phyloP scores from a whole-genome alignment of 2,888 invertebrate genomes.

The Amiota mariae region DNA sequence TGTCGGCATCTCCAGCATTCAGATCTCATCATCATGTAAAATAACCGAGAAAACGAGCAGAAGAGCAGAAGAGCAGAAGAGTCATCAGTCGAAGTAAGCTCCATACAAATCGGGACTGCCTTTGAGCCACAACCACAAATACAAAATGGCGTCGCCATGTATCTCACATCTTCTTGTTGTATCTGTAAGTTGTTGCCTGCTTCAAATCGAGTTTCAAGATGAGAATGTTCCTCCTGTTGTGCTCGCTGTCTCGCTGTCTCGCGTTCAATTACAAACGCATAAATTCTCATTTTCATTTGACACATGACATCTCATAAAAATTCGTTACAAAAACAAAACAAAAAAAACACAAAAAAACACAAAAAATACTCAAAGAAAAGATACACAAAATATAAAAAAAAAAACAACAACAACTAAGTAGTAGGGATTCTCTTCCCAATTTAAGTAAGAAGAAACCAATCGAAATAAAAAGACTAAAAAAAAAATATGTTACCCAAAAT shows the following conservation, averaged over 20 bases:
- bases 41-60: too few relatives aligned
- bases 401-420: background rate
- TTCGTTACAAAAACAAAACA: conserved; percentile 58
- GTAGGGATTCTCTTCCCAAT: conserved; percentile 5
- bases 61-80: too few relatives aligned
- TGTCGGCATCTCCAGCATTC: conserved; percentile 40
- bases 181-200: too few relatives aligned
- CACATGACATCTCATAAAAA: conserved; percentile 72
- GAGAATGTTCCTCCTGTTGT: conserved; percentile 3
- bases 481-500: conserved; percentile 55
- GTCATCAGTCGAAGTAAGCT: too few relatives aligned
- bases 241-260: conserved; percentile 46
- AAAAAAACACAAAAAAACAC: conserved; percentile 33
- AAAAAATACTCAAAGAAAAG: conserved; percentile 31
- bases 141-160: conserved; percentile 30
- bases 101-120: conserved; percentile 18
- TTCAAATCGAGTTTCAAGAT: too few relatives aligned
- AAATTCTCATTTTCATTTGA: conserved; percentile 73
- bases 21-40: too few relatives aligned
- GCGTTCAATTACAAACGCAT: conserved; percentile 73
- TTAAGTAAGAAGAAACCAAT: conserved; percentile 24
- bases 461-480: conserved; percentile 25
- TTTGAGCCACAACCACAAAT: conserved; percentile 19
- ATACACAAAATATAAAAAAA: background rate
- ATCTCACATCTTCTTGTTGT: too few relatives aligned